These are phyloP conservation scores for Sarcophaga peregrina DNA, from an alignment of 1,140 invertebrate species.

Conservation along the genomic window DNA sequence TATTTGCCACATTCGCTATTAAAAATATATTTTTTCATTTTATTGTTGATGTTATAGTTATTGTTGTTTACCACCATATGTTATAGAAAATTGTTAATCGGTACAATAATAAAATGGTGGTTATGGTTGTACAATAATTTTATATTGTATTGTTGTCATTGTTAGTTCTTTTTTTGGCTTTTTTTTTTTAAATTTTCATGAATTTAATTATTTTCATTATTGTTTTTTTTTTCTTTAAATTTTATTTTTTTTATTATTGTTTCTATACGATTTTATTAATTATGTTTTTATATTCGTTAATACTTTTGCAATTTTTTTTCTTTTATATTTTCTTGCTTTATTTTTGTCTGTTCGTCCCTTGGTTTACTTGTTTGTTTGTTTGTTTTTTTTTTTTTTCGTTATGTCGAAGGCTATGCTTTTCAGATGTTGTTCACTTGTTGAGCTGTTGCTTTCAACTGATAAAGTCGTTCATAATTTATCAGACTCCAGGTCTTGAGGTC, in stretches of 20 bases:
- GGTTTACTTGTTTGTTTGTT: not conserved
- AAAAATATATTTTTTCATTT: not conserved
- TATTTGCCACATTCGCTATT: not conserved
- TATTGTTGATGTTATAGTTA: not conserved
- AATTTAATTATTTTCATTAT: not conserved
- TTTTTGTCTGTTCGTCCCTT: not conserved
- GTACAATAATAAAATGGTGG: not conserved
- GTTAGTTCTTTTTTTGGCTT: not conserved
- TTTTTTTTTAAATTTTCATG: not conserved
- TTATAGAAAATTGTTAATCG: not conserved
- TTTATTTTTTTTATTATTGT: not conserved
- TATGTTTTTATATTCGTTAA: not conserved
- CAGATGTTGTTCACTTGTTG: constrained; percentile 39
- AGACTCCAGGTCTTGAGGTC: constrained; percentile 44
- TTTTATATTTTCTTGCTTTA: not conserved
- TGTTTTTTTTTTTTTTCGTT: constrained; percentile 25
- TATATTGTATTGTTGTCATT: not conserved
- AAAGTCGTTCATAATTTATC: constrained; percentile 41
- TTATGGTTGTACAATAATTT: not conserved
- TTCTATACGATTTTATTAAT: not conserved
- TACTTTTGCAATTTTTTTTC: not conserved
- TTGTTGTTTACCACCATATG: not conserved
- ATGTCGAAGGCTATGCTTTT: not conserved
- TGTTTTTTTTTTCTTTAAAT: not conserved
- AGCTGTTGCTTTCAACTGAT: constrained; percentile 40